Conservation (phyloP, 1,140 invertebrate species). For the Caenorhabditis briggsae region DNA sequence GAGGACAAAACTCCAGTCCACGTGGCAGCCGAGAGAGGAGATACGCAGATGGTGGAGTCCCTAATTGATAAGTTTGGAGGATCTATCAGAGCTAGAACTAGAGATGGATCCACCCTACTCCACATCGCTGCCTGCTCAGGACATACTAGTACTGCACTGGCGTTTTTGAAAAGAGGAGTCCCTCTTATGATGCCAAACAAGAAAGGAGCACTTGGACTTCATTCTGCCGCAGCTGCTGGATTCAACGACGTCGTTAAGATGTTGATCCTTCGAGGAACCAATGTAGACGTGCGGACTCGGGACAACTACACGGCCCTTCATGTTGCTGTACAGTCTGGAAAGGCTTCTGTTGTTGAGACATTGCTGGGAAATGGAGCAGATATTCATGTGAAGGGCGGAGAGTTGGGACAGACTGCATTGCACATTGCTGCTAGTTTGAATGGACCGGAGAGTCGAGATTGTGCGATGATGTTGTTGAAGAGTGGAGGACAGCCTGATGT, state of each 20-base stretch:
- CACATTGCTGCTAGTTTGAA: conserved; percentile 83
- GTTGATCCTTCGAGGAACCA: conserved; percentile 92
- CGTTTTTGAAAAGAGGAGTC: conserved; percentile 98
- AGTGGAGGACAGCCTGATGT: conserved; percentile 94
- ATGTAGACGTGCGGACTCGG: conserved; percentile 92
- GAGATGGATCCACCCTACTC: conserved; percentile 88
- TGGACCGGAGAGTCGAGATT: conserved; percentile 91
- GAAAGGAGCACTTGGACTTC: conserved; percentile 79
- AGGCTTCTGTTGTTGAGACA: conserved; percentile 95
- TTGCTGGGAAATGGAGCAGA: conserved; percentile 94
- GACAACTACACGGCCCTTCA: conserved; percentile 98
- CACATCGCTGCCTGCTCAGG: conserved; percentile 83
- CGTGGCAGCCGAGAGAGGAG: conserved; percentile 94
- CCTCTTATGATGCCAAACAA: conserved; percentile 99
- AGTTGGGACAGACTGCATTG: conserved; percentile 77
- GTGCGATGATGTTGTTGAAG: conserved; percentile 95
- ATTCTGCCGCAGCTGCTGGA: conserved; percentile 82
- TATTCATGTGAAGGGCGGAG: conserved; percentile 89
- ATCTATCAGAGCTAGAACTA: conserved; percentile 75
- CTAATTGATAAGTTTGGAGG: conserved; percentile 94
- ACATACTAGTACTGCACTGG: conserved; percentile 97
- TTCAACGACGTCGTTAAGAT: conserved; percentile 97
- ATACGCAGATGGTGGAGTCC: conserved; percentile 93
- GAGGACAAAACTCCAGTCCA: conserved; percentile 95
- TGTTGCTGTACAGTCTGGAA: conserved; percentile 95